phyloP scores from a whole-genome alignment of 2,113 vertebrate species.

The Helogale parvula region DNA sequence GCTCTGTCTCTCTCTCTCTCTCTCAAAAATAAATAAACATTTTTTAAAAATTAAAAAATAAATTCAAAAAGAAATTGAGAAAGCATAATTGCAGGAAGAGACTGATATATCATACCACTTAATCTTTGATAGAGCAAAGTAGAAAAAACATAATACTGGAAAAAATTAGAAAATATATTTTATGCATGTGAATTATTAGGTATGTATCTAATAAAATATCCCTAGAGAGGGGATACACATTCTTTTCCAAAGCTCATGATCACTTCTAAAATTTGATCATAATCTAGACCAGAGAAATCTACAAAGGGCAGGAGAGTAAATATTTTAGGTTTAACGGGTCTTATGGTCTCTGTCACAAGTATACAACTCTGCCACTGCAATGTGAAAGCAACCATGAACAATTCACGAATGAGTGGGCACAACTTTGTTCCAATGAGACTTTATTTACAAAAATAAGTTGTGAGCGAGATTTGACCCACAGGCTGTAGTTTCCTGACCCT shows the following conservation, averaged over 20 bases:
- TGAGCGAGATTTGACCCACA: not conserved
- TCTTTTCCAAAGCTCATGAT: not conserved
- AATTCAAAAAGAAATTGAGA: conserved; percentile 2
- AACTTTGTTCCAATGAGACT: not conserved
- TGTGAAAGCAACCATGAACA: not conserved
- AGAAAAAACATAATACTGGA: not conserved
- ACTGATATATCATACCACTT: not conserved
- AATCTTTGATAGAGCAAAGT: not conserved
- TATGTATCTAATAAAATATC: not conserved
- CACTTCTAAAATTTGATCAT: not conserved
- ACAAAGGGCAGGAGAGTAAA: not conserved
- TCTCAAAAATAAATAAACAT: no score
- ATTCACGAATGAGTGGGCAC: not conserved
- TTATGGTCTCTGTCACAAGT: not conserved
- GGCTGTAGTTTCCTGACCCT: not conserved
- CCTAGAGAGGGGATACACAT: not conserved
- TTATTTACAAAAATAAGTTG: not conserved
- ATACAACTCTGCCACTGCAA: not conserved
- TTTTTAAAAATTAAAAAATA: not conserved
- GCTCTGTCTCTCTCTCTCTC: no score
- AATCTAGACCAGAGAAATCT: not conserved
- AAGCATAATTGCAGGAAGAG: not conserved
- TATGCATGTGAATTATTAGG: not conserved
- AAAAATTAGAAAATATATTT: conserved; percentile 14
- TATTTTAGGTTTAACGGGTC: not conserved